These are phyloP conservation scores for Apis dorsata DNA, from an alignment of 1,140 invertebrate genomes.

Conservation along the genomic window DNA sequence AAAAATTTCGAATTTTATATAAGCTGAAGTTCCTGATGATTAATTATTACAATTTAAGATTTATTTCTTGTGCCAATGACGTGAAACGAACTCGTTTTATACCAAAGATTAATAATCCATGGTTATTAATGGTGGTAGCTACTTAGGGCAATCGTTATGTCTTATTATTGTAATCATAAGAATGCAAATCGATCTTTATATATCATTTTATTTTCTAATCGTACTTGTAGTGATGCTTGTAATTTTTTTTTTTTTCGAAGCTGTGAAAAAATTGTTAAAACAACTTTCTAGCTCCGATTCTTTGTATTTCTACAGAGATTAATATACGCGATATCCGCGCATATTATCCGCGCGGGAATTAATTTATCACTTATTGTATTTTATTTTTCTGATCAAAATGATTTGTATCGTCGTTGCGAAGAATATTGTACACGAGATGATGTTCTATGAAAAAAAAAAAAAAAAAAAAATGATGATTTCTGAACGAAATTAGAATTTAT, in stretches of 20 bases:
- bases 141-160: constrained; percentile 9
- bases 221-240: background rate
- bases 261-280: background rate
- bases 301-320: background rate
- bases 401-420: background rate
- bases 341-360: background rate
- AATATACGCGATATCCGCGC: background rate
- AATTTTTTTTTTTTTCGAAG: background rate
- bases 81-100: constrained; percentile 3
- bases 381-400: background rate
- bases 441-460: background rate
- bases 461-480: background rate
- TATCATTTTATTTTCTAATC: constrained; percentile 31
- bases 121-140: background rate
- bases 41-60: background rate
- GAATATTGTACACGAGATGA: background rate
- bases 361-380: background rate
- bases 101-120: constrained; percentile 14
- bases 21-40: background rate
- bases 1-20: background rate
- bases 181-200: constrained; percentile 9
- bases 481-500: constrained; percentile 5
- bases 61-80: background rate
- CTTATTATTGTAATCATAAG: constrained; percentile 19
- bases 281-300: background rate